Conservation (phyloP, 1,140 invertebrate genomes). For the Teleogryllus occipitalis region DNA sequence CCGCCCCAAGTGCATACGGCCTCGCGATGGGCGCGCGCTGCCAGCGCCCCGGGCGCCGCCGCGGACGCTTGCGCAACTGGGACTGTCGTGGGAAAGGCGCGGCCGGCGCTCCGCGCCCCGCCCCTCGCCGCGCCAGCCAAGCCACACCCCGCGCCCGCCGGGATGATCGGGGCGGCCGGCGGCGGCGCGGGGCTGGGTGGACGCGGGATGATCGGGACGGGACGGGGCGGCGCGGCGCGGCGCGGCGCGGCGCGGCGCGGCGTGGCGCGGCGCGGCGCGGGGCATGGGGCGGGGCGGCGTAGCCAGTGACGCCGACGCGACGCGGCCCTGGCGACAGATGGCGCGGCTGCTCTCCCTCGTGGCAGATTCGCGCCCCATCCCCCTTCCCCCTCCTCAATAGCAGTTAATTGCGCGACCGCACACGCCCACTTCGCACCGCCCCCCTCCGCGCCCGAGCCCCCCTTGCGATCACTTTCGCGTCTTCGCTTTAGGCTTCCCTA, state of each 20-base stretch:
- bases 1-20: no score
- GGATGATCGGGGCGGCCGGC: no score
- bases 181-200: no score
- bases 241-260: no score
- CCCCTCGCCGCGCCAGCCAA: background rate
- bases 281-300: no score
- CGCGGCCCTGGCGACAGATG: constrained; percentile 2
- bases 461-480: background rate
- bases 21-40: no score
- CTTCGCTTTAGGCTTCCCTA: background rate
- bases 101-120: background rate
- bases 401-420: background rate
- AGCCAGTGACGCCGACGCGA: no score
- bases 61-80: constrained; percentile 7
- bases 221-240: no score
- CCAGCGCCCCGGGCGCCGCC: background rate
- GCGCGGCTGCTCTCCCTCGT: background rate
- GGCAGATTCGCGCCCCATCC: background rate
- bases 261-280: no score
- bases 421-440: background rate
- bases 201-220: no score
- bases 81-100: background rate
- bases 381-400: background rate
- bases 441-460: background rate
- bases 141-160: no score